phyloP scores from a whole-genome alignment of 2,113 vertebrate species.

The Orthonyx spaldingii region DNA sequence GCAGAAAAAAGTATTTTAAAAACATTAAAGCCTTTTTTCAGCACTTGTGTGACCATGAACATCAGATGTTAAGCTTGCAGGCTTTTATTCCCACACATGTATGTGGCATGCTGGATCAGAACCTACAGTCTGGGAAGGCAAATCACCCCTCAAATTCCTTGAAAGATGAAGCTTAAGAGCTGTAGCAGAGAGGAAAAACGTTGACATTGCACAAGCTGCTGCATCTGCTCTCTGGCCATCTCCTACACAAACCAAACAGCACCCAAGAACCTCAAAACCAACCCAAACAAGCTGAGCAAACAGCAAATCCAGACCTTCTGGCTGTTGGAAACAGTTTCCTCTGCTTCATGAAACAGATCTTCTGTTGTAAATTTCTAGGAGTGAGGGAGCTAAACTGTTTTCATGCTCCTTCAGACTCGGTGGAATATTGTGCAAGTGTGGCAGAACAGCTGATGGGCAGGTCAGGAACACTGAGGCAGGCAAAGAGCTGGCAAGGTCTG shows the following conservation, averaged over 20 bases:
- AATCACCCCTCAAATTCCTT: neutral
- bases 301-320: neutral
- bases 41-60: neutral
- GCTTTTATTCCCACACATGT: neutral
- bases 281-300: neutral
- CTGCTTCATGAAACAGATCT: neutral
- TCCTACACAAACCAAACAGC: neutral
- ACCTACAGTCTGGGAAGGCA: neutral
- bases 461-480: neutral
- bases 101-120: neutral
- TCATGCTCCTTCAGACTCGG: neutral
- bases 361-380: neutral
- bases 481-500: slow-evolving; percentile 21
- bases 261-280: neutral
- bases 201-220: neutral
- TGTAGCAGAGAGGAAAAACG: neutral
- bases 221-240: neutral
- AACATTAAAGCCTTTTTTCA: slow-evolving; percentile 10
- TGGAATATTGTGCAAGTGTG: neutral
- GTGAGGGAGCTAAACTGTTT: neutral
- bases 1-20: neutral
- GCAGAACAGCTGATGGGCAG: neutral
- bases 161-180: neutral
- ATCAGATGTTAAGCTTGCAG: neutral
- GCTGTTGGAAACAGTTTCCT: neutral